phyloP scores from a whole-genome alignment of 2,797 vertebrate species.

The Vultur gryphus region DNA sequence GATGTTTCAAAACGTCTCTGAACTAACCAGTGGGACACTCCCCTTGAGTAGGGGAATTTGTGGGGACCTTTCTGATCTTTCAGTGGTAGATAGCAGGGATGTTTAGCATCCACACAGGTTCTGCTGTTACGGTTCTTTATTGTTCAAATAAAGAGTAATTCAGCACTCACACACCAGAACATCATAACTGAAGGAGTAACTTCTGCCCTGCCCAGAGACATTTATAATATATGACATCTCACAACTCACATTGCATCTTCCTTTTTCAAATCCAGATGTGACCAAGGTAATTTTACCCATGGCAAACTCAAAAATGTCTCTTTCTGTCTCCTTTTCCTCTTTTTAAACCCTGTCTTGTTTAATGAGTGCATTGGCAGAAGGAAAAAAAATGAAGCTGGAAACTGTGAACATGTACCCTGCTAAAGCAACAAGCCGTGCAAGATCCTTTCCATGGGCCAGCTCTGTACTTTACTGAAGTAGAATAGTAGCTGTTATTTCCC shows the following conservation, averaged over 20 bases:
- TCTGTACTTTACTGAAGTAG: background rate
- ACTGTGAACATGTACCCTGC: background rate
- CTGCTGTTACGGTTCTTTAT: background rate
- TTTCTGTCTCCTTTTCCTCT: background rate
- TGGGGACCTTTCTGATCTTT: background rate
- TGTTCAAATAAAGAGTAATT: background rate
- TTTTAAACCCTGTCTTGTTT: background rate
- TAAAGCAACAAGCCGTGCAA: background rate
- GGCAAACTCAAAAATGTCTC: background rate
- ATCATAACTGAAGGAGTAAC: background rate
- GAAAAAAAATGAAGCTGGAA: background rate
- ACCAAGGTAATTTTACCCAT: background rate
- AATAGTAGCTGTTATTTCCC: background rate
- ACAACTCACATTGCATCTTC: background rate
- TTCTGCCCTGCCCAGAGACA: background rate
- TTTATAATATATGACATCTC: background rate
- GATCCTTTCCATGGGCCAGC: background rate
- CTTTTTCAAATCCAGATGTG: background rate
- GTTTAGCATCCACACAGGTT: background rate
- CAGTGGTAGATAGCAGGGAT: background rate
- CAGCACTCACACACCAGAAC: background rate
- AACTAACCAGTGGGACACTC: background rate
- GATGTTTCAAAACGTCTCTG: background rate
- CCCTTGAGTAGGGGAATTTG: background rate
- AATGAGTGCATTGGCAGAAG: background rate